Evolutionary conservation across 1,140 invertebrate species (phyloP).

Genomic region (Drosophila kanapiae): DNA sequence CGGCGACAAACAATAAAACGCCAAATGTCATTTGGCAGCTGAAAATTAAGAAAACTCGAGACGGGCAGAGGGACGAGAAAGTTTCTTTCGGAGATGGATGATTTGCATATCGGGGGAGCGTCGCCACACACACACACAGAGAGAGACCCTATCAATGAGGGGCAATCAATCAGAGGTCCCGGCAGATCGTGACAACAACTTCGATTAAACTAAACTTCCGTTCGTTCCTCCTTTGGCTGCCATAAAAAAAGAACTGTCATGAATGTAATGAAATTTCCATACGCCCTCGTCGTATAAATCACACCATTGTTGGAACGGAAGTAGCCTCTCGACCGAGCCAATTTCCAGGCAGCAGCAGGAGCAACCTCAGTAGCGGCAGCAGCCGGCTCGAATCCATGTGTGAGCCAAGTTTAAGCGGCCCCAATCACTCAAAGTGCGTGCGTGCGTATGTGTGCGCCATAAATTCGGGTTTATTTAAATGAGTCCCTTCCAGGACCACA

Average conservation of each 20-base stretch:
- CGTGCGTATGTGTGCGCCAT: conserved; percentile 51
- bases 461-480: conserved; percentile 80
- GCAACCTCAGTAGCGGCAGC: neutral
- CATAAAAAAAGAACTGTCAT: conserved; percentile 54
- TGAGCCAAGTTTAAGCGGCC: conserved; percentile 53
- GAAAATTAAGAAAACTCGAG: conserved; percentile 63
- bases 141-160: conserved; percentile 61
- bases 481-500: conserved; percentile 53
- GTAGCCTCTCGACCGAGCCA: conserved; percentile 51
- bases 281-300: conserved; percentile 66
- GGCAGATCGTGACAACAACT: conserved; percentile 72
- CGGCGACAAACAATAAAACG: conserved; percentile 57
- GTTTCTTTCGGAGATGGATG: conserved; percentile 1
- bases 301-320: conserved; percentile 78
- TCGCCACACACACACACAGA: neutral
- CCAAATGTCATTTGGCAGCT: conserved; percentile 66
- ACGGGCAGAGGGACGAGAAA: conserved; percentile 16
- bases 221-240: conserved; percentile 31
- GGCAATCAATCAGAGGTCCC: conserved; percentile 70
- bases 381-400: conserved; percentile 11
- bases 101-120: conserved; percentile 57
- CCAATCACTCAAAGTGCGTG: conserved; percentile 61
- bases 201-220: conserved; percentile 80
- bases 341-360: conserved; percentile 41
- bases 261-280: conserved; percentile 72